Base-by-base conservation (phyloP, 1,140 invertebrate genomes). In the Atopsyche davidsoni region DNA sequence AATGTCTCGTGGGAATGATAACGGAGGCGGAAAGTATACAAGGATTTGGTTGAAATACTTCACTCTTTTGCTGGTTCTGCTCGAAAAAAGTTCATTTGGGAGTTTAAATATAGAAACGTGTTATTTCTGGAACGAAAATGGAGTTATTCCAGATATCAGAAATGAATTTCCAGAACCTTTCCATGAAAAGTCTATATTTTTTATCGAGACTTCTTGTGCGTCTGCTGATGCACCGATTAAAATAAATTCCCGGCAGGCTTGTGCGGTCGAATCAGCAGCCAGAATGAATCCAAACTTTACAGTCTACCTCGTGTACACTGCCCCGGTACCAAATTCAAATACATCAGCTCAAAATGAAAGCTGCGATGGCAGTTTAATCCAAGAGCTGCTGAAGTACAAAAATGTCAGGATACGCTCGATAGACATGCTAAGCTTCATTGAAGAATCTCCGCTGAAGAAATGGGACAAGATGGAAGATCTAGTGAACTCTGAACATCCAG, bases 261-360 rank as follows among this genome's bases (percentile, higher is more conserved):
- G 79, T 51, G 73, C 78, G 0, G 68, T 82, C 0, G 79, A 82
- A 63, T 79, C 80, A 1, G 78, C 77, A 0, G 78, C 79, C 0
- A 62, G 59, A 17, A 65, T 72, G 53, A 78, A 82, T 57, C 74
- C 76, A 4, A 62, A 67, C 16, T 69, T 65, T 59, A 63, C 65
- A 1, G 62, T 82, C 0, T 73, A 75, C 41, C 55, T 81, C 1
- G 43, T 80, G 3, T 74, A 75, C 43, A 61, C 72, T 0, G 71
- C 67, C 9, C 69, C 68, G 0, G 59, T 67, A 0, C 54, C 14
- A 46, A 48, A 51, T 18, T 18, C 44, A 14, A 51, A 51, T 38
- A 44, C 44, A 21, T 21, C 43, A 0, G 36, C 42, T 19, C 40
- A 18, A 9, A 36, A 41, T 9, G 45, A 51, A 16, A 19, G 48